phyloP scores from a whole-genome alignment of 2,113 vertebrate genomes.

The Leucosticte australis region DNA sequence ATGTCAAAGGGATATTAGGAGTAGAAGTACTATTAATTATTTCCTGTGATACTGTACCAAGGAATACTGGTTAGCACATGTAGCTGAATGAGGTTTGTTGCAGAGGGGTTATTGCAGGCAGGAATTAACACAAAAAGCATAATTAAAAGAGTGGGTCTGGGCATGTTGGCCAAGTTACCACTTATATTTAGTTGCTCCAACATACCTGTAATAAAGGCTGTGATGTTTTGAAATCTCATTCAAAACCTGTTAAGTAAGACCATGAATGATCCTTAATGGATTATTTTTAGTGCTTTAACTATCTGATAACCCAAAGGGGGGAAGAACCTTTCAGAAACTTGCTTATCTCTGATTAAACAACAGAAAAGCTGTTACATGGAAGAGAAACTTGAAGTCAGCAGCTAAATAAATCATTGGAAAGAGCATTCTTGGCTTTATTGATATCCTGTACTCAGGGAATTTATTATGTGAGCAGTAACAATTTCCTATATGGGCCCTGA shows the following conservation, averaged over 20 bases:
- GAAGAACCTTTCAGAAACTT: slow-evolving; percentile 29
- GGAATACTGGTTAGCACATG: background rate
- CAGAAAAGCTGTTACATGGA: background rate
- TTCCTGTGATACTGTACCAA: background rate
- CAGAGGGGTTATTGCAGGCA: background rate
- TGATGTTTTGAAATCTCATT: background rate
- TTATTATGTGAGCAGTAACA: slow-evolving; percentile 13
- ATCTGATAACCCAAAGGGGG: background rate
- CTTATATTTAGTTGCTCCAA: background rate
- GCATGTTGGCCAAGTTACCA: background rate
- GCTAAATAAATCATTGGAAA: slow-evolving; percentile 6
- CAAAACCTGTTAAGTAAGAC: slow-evolving; percentile 33
- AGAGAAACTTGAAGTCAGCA: background rate
- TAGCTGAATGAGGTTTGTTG: background rate
- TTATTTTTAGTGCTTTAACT: slow-evolving; percentile 43
- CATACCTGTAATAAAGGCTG: slow-evolving; percentile 27
- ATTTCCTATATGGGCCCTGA: background rate
- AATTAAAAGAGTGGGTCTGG: background rate
- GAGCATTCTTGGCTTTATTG: background rate
- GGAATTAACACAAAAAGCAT: background rate
- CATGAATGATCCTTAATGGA: slow-evolving; percentile 34
- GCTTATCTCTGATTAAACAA: background rate
- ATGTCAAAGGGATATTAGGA: background rate
- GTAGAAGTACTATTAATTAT: background rate
- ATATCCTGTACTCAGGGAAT: background rate